Evolutionary conservation across 1,140 invertebrate species (phyloP), one percentile per base, ranked within the genome.

Genomic region (Cyphomyrmex costatus): DNA sequence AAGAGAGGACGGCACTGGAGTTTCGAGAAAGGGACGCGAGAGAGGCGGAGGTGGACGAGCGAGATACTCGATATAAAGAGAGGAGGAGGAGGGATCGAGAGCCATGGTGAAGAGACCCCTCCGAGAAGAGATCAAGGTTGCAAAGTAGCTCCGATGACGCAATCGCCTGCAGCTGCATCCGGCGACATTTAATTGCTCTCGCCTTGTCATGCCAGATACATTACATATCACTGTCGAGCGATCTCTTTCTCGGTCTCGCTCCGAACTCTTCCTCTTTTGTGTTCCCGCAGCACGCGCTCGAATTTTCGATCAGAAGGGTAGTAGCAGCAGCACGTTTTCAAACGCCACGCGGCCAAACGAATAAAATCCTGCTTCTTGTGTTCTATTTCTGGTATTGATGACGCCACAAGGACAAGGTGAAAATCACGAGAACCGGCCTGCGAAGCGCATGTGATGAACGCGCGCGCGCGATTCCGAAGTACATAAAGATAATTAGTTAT

Each of bases 151-250:
- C 78, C 66, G 89, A 91, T 93, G 93, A 93, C 92, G 93, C 89
- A 92, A 93, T 90, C 78, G 86, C 88, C 85, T 87, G 92, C 92
- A 93, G 92, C 93, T 93, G 93, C 92, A 92, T 93, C 92, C 93
- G 93, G 92, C 91, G 92, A 91, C 92, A 91, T 90, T 92, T 93
- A 93, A 93, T 93, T 93, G 92, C 92, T 91, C 90, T 87, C 89
- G 89, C 91, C 86, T 90, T 84, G 83, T 90, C 90, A 91, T 89
- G 84, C 87, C 85, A 88, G 85, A 66, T 86, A 88, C 68, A 85
- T 92, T 91, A 89, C 91, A 85, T 88, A 92, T 92, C 89, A 88
- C 68, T 65, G 71, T 85, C 66, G 82, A 42, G 36, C 85, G 84
- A 87, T 85, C 85, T 71, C 53, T 90, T 60, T 73, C 68, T 87